Base-by-base conservation (phyloP, 2,888 invertebrate genomes). In the Synanthedon myopaeformis region DNA sequence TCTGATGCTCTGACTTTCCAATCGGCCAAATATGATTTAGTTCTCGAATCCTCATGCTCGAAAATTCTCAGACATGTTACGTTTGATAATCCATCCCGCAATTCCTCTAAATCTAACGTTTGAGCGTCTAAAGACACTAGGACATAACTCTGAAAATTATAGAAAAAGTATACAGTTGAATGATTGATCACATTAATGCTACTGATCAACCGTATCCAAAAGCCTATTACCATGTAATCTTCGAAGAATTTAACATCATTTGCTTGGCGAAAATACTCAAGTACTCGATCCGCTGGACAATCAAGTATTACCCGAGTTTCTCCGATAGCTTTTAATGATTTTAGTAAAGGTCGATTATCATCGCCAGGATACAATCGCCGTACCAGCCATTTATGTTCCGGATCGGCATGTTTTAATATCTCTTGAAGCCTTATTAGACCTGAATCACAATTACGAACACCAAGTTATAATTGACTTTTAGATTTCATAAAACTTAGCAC, bases 241-340 rank as follows among this genome's bases (percentile, higher is more conserved):
- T 92, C 93, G 72, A 96, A 90, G 81, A 97, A 91, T 62, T 94
- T 94, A 12, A 97, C 91, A 74, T 95, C 94, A 60, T 91, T 90
- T 0, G 96, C 96, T 77, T 96, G 94, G 50, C 89, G 88, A 19
- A 95, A 72, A 51, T 95, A 89, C 2, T 89, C 82, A 1, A 91
- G 66, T 12, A 95, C 87, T 66, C 91, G 91, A 8, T 93, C 90
- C 0, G 91, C 81, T 0, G 91, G 89, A 64, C 95, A 94, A 70
- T 96, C 96, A 10, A 96, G 70, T 4, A 97, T 89, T 12, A 96
- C 90, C 64, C 92, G 91, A 52, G 90, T 91, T 62, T 92, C 92
- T 1, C 91, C 90, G 0, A 91, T 89, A 10, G 89, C 86, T 64
- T 92, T 92, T 49, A 96, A 89, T 58, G 92, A 90, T 73, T 96